Base-by-base conservation (phyloP, 1,140 invertebrate species). In the Drosophila lowei region DNA sequence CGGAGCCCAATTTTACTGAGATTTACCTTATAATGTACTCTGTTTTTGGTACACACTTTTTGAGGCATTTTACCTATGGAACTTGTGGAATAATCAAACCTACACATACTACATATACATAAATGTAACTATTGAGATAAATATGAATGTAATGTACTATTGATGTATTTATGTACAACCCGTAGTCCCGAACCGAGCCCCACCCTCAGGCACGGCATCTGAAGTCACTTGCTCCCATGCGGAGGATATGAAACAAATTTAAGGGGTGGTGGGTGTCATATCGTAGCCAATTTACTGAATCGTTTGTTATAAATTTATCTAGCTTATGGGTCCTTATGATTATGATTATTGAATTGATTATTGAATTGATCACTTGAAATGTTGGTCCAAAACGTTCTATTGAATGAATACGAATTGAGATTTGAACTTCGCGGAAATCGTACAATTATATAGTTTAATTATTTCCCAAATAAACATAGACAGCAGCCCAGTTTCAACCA, bases 21-120 rank as follows among this genome's bases (percentile, higher is more conserved):
- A 88, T 88, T 86, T 84, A 83, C 77, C 65, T 46, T 56, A 72
- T 42, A 55, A 58, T 73, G 66, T 88, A 83, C 75, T 75, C 77
- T 59, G 60, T 77, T 77, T 81, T 86, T 80, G 77, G 80, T 86
- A 85, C 81, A 85, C 65, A 80, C 80, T 88, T 86, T 86, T 86
- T 88, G 78, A 89, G 61, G 83, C 83, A 84, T 88, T 86, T 86
- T 88, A 79, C 75, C 49, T 25, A 25, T 25, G 38, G 76, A 63
- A 62, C 71, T 60, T 66, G 72, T 80, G 48, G 72, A 67, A 66
- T 54, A 67, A 65, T 54, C 60, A 66, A 78, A 77, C 60, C 61
- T 52, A 61, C 53, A 52, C 60, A 62, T 47, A 42, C 8, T 38
- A n/a, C n/a, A n/a, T n/a, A 70, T 46, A 53, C 52, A 28, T 60